Evolutionary conservation across 2,888 invertebrate genomes (phyloP).

Genomic region (Notocelia uddmanniana): DNA sequence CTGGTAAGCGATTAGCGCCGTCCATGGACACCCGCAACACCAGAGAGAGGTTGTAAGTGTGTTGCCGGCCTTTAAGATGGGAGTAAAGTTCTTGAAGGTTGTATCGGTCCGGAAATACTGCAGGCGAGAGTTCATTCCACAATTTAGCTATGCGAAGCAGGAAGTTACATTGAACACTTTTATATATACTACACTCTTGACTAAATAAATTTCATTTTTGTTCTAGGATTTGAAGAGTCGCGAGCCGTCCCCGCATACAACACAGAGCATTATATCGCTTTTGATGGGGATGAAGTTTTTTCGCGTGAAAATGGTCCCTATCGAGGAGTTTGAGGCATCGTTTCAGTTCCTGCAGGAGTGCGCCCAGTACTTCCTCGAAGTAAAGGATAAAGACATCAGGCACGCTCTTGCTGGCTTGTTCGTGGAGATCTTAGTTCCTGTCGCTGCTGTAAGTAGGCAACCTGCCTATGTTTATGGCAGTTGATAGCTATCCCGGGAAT

Average conservation of each 20-base stretch:
- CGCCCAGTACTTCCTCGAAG: slow-evolving; percentile 98
- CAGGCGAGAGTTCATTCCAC: too few relatives aligned
- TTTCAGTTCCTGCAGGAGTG: slow-evolving; percentile 99
- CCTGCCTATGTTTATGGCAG: background rate
- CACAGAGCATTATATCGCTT: slow-evolving; percentile 98
- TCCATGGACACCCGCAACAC: too few relatives aligned
- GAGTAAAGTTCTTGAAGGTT: too few relatives aligned
- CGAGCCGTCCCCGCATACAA: slow-evolving; percentile 95
- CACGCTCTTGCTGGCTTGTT: slow-evolving; percentile 99
- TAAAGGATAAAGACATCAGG: slow-evolving; percentile 98
- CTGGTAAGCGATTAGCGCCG: too few relatives aligned
- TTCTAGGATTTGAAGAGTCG: slow-evolving; percentile 87
- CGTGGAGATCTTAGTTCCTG: slow-evolving; percentile 99
- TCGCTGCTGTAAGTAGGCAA: slow-evolving; percentile 93
- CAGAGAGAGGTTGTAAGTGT: too few relatives aligned
- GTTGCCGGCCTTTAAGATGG: too few relatives aligned
- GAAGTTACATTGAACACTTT: too few relatives aligned
- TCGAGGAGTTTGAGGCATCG: slow-evolving; percentile 99
- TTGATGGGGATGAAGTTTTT: slow-evolving; percentile 99
- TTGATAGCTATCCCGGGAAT: too few relatives aligned
- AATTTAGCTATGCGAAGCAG: too few relatives aligned
- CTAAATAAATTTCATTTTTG: slow-evolving; percentile 17
- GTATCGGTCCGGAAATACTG: too few relatives aligned
- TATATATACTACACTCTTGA: too few relatives aligned
- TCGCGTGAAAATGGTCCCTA: slow-evolving; percentile 97